Evolutionary conservation across 2,113 vertebrate species (phyloP).

Genomic region (Serinus canaria): DNA sequence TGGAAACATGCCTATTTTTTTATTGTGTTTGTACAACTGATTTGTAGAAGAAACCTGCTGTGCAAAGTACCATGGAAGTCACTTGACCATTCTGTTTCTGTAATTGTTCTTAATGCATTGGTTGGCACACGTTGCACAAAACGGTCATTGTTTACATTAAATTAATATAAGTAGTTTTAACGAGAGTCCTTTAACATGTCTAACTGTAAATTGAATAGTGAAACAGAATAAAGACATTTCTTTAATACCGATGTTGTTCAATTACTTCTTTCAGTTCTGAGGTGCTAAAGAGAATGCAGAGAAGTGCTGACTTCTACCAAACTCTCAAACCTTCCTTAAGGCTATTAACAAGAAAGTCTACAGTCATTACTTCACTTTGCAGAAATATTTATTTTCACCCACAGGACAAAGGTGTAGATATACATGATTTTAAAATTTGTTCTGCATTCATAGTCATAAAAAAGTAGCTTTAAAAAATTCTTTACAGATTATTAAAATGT

Average conservation of each 20-base stretch:
- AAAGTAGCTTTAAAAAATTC: background rate
- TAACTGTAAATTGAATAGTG: background rate
- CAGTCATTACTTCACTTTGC: background rate
- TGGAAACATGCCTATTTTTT: background rate
- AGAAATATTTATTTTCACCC: constrained; percentile 27
- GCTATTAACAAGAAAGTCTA: background rate
- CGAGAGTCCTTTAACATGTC: background rate
- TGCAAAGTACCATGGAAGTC: background rate
- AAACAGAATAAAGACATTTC: constrained; percentile 46
- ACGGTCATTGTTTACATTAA: constrained; percentile 39
- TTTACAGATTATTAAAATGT: constrained; percentile 58
- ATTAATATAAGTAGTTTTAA: background rate
- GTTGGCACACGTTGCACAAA: constrained; percentile 16
- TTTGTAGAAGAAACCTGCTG: background rate
- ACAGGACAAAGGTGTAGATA: background rate
- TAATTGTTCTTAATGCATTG: background rate
- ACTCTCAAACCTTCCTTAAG: background rate
- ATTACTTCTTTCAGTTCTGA: background rate
- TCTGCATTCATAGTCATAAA: background rate
- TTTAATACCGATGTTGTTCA: background rate
- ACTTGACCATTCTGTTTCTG: background rate
- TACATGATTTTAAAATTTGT: background rate
- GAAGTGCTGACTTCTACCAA: background rate
- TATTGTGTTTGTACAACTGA: background rate
- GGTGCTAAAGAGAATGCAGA: background rate